These are phyloP conservation scores for Hemicrepidius hirtus DNA, from an alignment of 2,888 invertebrate genomes.

Conservation along the genomic window DNA sequence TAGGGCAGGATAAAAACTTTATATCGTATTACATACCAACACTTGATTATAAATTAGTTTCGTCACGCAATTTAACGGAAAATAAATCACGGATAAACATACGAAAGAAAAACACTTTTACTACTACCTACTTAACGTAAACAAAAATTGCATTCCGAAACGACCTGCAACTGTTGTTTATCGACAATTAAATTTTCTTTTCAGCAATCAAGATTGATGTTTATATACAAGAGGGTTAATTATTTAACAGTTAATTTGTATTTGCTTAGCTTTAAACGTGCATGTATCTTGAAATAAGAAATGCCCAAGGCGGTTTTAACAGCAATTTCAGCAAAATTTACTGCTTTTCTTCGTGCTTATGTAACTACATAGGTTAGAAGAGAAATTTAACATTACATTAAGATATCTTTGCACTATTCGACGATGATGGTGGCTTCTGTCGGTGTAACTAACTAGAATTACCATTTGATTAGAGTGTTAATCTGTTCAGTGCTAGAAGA, in stretches of 20 bases:
- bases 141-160: conserved; percentile 12
- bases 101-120: conserved; percentile 10
- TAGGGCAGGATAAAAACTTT: not conserved
- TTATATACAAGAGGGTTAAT: not conserved
- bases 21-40: too few relatives aligned
- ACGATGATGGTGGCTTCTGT: conserved; percentile 27
- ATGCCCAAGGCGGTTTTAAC: not conserved
- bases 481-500: not conserved
- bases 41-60: not conserved
- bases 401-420: conserved; percentile 5
- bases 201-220: conserved; percentile 13
- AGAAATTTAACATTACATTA: conserved; percentile 19
- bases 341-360: conserved; percentile 3
- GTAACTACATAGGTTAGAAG: not conserved
- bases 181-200: conserved; percentile 11
- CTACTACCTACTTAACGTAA: conserved; percentile 1
- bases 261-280: conserved; percentile 5
- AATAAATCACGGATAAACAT: not conserved
- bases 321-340: conserved; percentile 13
- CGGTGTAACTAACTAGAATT: conserved; percentile 11
- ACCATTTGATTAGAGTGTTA: conserved; percentile 16
- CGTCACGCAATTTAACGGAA: conserved; percentile 29
- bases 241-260: conserved; percentile 7
- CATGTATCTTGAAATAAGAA: conserved; percentile 12
- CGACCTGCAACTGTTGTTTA: conserved; percentile 11